Base-by-base conservation (phyloP, 2,888 invertebrate genomes). In the Endomychus coccineus region DNA sequence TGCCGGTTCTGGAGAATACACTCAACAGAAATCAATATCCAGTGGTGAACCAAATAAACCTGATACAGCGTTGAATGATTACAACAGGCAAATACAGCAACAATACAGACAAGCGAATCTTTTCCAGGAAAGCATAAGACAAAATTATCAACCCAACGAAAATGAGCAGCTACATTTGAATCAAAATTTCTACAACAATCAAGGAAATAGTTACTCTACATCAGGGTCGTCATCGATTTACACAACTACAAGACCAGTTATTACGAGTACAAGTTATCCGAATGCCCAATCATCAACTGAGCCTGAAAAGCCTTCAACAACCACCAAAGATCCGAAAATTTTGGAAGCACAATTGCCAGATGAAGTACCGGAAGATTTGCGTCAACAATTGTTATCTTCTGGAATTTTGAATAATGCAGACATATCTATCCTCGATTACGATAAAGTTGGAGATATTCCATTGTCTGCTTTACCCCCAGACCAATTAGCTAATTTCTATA, bases 351-450 rank as follows among this genome's bases (percentile, higher is more conserved):
- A 73, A 49, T 66, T 90, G 25, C 90, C 90, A 7, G 88, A 87
- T 52, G 89, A 90, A 69, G 88, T 89, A 4, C 90, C 90, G 3
- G 88, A 87, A 46, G 89, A 90, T 51, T 71, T 90, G 27, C 73
- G 88, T 23, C 77, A 86, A 57, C 89, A 90, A 54, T 67, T 90
- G 3, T 65, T 89, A 27, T 80, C 83, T 30, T 89, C 89, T 0
- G 90, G 90, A 22, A 89, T 90, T 50, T 68, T 90, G 36, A 83
- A 84, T 49, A 86, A 89, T 55, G 89, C 89, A 27, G 85, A 89
- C 51, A 89, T 90, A 40, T 88, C 89, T 48, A 75, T 90, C 29
- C 66, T 89, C 39, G 88, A 89, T 65, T 89, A 89, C 52, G 88
- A 89, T 55, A 88, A 89, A 70, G 80, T 87, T 23, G 88, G 89